A percentile compares a stretch with the other conserved stretches of the same genome.
Evolutionary conservation across 1,140 invertebrate species (phyloP).

Genomic region (Charaxes varanes): DNA sequence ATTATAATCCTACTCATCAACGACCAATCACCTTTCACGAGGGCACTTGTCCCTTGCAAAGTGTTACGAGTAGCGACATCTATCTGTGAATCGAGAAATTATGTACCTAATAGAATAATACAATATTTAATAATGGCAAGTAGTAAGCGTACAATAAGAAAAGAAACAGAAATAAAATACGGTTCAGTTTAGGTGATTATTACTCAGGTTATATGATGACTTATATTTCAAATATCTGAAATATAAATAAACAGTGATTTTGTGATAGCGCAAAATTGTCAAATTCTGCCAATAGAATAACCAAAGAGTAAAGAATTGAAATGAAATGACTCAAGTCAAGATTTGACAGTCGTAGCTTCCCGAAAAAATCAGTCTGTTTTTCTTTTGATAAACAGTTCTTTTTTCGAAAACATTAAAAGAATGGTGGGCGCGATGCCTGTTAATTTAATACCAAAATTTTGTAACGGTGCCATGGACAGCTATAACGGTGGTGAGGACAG

Average conservation of each 20-base stretch:
- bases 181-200: too few relatives aligned
- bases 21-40: conserved; percentile 40
- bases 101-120: too few relatives aligned
- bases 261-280: too few relatives aligned
- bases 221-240: too few relatives aligned
- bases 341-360: conserved; percentile 37
- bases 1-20: conserved; percentile 34
- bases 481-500: conserved; percentile 50
- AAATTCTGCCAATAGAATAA: too few relatives aligned
- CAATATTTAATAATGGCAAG: too few relatives aligned
- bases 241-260: too few relatives aligned
- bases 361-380: conserved; percentile 61
- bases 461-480: conserved; percentile 64
- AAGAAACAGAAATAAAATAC: too few relatives aligned
- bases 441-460: conserved; percentile 69
- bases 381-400: conserved; percentile 64
- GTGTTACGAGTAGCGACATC: conserved; percentile 31
- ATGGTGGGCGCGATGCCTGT: conserved; percentile 73
- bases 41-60: conserved; percentile 22
- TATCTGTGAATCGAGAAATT: conserved; percentile 9
- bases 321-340: too few relatives aligned
- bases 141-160: too few relatives aligned
- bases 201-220: too few relatives aligned
- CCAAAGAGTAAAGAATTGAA: too few relatives aligned
- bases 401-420: conserved; percentile 64